These are phyloP conservation scores for Toxostoma redivivum DNA, from an alignment of 2,113 vertebrate species.

Conservation along the genomic window DNA sequence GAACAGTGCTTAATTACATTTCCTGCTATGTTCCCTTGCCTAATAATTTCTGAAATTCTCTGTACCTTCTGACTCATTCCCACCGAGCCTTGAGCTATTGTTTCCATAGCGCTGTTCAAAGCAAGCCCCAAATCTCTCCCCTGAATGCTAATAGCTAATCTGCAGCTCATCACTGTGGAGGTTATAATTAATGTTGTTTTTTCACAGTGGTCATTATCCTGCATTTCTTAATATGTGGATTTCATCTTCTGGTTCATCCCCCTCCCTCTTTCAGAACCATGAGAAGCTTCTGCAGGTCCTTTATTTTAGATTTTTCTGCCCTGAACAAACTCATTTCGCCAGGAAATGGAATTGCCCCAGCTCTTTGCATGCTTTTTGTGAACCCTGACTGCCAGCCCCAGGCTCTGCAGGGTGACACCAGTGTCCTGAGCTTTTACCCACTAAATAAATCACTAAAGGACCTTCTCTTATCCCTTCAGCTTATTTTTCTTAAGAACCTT, in stretches of 20 bases:
- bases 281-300: neutral
- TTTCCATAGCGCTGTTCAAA: conserved; percentile 38
- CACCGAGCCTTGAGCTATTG: conserved; percentile 38
- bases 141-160: conserved; percentile 51
- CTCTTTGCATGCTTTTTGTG: neutral
- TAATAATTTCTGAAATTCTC: conserved; percentile 46
- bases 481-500: neutral
- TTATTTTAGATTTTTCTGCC: neutral
- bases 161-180: conserved; percentile 3
- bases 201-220: conserved; percentile 30
- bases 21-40: conserved; percentile 8
- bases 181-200: conserved; percentile 36
- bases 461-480: neutral
- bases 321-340: neutral
- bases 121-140: neutral
- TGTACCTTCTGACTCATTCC: conserved; percentile 54
- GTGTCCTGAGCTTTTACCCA: neutral
- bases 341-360: neutral
- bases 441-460: neutral
- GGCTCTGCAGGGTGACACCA: neutral
- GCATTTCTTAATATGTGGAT: neutral
- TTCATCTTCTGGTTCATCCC: neutral
- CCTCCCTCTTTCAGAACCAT: neutral
- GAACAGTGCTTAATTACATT: conserved; percentile 43
- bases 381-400: neutral